Conservation (phyloP, 2,797 vertebrate genomes). For the Rachycentron canadum region DNA sequence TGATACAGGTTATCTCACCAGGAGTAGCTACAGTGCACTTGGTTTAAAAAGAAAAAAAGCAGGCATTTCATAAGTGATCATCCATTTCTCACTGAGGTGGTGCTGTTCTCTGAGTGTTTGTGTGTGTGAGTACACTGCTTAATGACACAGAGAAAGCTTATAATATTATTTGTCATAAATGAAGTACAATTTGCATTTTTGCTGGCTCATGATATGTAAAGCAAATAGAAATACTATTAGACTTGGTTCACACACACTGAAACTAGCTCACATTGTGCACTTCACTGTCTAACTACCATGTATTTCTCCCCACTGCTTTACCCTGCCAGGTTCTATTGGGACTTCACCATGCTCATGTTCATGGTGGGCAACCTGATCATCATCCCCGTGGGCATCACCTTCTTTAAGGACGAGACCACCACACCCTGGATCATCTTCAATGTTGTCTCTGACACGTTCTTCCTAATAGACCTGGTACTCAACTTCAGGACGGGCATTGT, state of each 20-base stretch:
- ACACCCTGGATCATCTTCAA: slow-evolving; percentile 99
- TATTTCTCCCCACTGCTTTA: neutral
- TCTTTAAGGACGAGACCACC: slow-evolving; percentile 98
- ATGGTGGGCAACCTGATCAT: slow-evolving; percentile 99
- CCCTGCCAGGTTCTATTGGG: slow-evolving; percentile 95
- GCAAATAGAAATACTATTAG: slow-evolving; percentile 5
- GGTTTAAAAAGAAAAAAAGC: neutral
- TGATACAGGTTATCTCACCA: slow-evolving; percentile 6
- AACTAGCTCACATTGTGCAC: neutral
- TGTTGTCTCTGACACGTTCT: slow-evolving; percentile 98
- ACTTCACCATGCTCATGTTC: slow-evolving; percentile 98
- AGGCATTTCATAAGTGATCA: neutral
- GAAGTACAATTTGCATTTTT: slow-evolving; percentile 37
- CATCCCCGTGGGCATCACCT: slow-evolving; percentile 98
- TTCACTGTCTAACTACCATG: neutral
- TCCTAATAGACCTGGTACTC: slow-evolving; percentile 96
- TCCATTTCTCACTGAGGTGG: neutral
- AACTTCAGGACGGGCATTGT: slow-evolving; percentile 99
- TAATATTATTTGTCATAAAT: slow-evolving; percentile 24
- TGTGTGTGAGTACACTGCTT: slow-evolving; percentile 6
- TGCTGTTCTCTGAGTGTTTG: neutral
- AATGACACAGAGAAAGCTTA: neutral
- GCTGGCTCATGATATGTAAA: slow-evolving; percentile 36
- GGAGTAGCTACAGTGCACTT: neutral
- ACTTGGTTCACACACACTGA: neutral